Evolutionary conservation across 30 jellyfish, hydroid and myxozoan species (phyloP).

Genomic region (Rhopilema esculentum): DNA sequence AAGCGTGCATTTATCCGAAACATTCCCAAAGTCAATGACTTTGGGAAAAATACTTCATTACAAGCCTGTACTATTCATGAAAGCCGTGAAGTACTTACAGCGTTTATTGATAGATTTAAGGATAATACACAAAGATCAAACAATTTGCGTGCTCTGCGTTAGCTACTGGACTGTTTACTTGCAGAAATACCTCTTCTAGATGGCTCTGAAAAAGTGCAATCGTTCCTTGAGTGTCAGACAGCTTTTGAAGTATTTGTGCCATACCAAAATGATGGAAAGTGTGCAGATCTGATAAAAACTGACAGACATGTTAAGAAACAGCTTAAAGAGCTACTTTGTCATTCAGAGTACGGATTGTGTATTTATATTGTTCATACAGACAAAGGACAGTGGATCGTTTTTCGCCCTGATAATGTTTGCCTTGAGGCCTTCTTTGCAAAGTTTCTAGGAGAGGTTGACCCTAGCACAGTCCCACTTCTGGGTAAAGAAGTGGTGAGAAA

Average conservation of each 20-base stretch:
- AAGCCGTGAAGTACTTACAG: background rate
- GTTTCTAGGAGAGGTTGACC: conserved; percentile 6
- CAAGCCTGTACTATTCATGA: background rate
- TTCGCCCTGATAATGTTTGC: conserved; percentile 31
- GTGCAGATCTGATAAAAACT: conserved; percentile 39
- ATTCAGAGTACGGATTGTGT: conserved; percentile 41
- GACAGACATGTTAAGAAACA: conserved; percentile 51
- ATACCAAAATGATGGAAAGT: conserved; percentile 40
- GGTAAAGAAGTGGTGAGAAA: conserved; percentile 15
- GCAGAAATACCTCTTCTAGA: conserved; percentile 34
- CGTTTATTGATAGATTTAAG: conserved; percentile 2
- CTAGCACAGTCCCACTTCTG: conserved; percentile 3
- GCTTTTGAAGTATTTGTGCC: conserved; percentile 46
- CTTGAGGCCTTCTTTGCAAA: conserved; percentile 37
- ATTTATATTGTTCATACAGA: conserved; percentile 17
- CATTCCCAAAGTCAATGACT: background rate
- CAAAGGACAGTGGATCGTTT: conserved; percentile 10
- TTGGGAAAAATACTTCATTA: background rate
- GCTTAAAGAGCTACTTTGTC: conserved; percentile 41
- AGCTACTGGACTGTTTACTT: conserved; percentile 36
- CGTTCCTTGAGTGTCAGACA: conserved; percentile 35
- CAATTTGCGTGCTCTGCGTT: conserved; percentile 48
- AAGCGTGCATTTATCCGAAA: background rate
- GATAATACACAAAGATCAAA: conserved; percentile 23
- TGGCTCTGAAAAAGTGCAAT: conserved; percentile 31